These are phyloP conservation scores for Taurulus bubalis DNA, from an alignment of 2,113 vertebrate species.

Conservation along the genomic window DNA sequence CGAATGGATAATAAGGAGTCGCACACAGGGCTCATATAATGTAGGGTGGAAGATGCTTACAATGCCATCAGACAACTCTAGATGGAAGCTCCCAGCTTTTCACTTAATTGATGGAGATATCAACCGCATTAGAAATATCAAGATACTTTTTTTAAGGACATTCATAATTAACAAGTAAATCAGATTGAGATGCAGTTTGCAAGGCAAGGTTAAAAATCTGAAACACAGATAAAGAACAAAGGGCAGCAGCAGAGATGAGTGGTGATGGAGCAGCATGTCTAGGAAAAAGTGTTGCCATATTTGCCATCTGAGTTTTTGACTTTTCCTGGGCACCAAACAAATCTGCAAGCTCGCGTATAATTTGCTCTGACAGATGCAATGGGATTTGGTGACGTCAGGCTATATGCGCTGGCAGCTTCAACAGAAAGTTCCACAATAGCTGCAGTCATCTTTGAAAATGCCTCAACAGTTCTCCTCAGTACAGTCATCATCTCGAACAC, in stretches of 20 bases:
- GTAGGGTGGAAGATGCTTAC: not conserved
- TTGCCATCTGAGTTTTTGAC: not conserved
- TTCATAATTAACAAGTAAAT: not conserved
- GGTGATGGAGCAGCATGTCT: not conserved
- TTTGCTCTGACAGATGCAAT: not conserved
- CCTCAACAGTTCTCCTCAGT: not conserved
- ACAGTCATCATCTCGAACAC: not conserved
- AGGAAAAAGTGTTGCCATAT: not conserved
- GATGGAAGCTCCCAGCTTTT: not conserved
- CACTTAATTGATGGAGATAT: not conserved
- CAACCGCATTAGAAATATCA: not conserved
- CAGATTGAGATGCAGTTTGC: not conserved
- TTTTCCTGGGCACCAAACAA: not conserved
- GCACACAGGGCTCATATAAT: not conserved
- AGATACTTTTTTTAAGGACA: not conserved
- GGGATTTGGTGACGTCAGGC: not conserved
- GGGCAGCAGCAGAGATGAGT: not conserved
- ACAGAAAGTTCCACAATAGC: not conserved
- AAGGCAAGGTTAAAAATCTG: not conserved
- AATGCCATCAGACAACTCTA: not conserved
- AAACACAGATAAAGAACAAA: not conserved
- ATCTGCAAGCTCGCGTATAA: not conserved
- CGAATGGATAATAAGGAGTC: not conserved
- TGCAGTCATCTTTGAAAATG: not conserved
- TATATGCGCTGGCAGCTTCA: not conserved